Evolutionary conservation across 2,113 vertebrate genomes (phyloP).

Genomic region (western clawed frog (Xenopus tropicalis)): UCB_Xtro_10.0 CM004446.2:54349501-54350000

Average conservation of each 20-base stretch:
- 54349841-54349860: constrained; percentile 50
- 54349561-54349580: constrained; percentile 9
- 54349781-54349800: constrained; percentile 59
- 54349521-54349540: constrained; percentile 39
- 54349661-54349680: not conserved
- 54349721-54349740: constrained; percentile 25
- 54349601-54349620: not conserved
- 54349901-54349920: constrained; percentile 36
- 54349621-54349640: not conserved
- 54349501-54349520: constrained; percentile 27
- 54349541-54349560: constrained; percentile 28
- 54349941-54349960: constrained; percentile 42
- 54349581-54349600: constrained; percentile 14
- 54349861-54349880: constrained; percentile 55
- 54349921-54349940: constrained; percentile 36
- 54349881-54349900: constrained; percentile 49
- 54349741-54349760: constrained; percentile 33
- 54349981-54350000: not conserved
- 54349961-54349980: constrained; percentile 6
- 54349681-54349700: not conserved
- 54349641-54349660: not conserved
- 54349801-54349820: constrained; percentile 58
- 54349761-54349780: constrained; percentile 47
- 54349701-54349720: not conserved
- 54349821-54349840: constrained; percentile 50